A percentile compares a stretch with the other conserved stretches of the same genome.
Evolutionary conservation across 2,797 vertebrate genomes (phyloP).

Genomic region (Paguma larvata): DNA sequence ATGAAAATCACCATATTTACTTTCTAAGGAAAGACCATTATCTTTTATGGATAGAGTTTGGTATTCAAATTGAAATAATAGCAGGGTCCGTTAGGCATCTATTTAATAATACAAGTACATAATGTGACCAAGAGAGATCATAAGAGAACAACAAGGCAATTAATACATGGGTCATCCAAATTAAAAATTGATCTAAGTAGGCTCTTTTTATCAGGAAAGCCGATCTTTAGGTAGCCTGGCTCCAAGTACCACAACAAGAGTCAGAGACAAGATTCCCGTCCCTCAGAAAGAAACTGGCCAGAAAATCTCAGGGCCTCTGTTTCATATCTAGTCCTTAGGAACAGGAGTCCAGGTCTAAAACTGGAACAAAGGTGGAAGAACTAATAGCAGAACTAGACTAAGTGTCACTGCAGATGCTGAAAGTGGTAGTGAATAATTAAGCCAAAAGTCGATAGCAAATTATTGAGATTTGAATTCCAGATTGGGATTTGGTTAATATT

Average conservation of each 20-base stretch:
- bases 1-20: not conserved
- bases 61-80: conserved; percentile 4
- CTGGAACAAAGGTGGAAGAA: not conserved
- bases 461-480: not conserved
- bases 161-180: not conserved
- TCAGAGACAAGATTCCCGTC: not conserved
- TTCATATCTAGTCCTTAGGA: not conserved
- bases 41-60: not conserved
- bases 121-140: not conserved
- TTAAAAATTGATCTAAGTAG: not conserved
- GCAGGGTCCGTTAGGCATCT: not conserved
- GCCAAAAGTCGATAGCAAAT: not conserved
- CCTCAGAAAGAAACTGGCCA: not conserved
- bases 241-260: not conserved
- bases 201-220: not conserved
- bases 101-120: not conserved
- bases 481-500: not conserved
- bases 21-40: not conserved
- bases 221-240: not conserved
- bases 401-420: not conserved
- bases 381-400: not conserved
- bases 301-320: not conserved
- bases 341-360: not conserved
- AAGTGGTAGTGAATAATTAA: not conserved
- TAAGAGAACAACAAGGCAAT: not conserved